These are phyloP conservation scores for Acronicta aceris DNA, from an alignment of 2,888 invertebrate genomes.

Conservation along the genomic window DNA sequence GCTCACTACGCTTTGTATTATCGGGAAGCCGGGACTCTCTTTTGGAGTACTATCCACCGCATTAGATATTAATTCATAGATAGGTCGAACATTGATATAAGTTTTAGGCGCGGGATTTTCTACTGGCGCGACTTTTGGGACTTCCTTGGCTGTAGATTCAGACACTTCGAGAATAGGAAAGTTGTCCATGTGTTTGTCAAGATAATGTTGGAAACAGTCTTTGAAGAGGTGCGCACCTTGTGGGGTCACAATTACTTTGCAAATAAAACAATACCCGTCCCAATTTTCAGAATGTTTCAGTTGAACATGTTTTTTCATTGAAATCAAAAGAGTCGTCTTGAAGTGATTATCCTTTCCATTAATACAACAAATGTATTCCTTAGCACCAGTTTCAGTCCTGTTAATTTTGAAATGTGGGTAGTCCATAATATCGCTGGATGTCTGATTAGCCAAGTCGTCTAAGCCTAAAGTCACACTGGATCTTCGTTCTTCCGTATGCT, in stretches of 20 bases:
- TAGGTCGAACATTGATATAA: slow-evolving; percentile 79
- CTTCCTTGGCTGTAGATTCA: slow-evolving; percentile 24
- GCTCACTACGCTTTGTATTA: slow-evolving; percentile 89
- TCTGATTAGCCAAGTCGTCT: slow-evolving; percentile 2
- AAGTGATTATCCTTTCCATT: slow-evolving; percentile 78
- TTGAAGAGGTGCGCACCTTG: slow-evolving; percentile 76
- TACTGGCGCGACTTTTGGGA: slow-evolving; percentile 16
- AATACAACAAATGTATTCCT: slow-evolving; percentile 82
- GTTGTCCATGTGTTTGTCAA: slow-evolving; percentile 81
- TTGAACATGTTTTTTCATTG: slow-evolving; percentile 83
- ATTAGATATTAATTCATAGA: slow-evolving; percentile 76
- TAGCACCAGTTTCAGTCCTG: slow-evolving; percentile 68
- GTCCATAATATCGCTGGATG: slow-evolving; percentile 59
- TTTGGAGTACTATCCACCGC: slow-evolving; percentile 26
- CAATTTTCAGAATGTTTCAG: slow-evolving; percentile 81
- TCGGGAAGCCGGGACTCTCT: slow-evolving; percentile 63
- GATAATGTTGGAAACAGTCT: slow-evolving; percentile 81
- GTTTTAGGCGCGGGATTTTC: slow-evolving; percentile 51
- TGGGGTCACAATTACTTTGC: slow-evolving; percentile 82
- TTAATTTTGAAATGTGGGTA: slow-evolving; percentile 79
- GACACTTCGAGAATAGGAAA: slow-evolving; percentile 72
- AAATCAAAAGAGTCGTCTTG: slow-evolving; percentile 78
- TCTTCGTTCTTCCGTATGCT: background rate
- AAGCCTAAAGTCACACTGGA: background rate
- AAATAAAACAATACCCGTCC: slow-evolving; percentile 88